A percentile compares a stretch with the other conserved stretches of the same genome.
Evolutionary conservation across 2,797 vertebrate genomes (phyloP).

Genomic region (Hippocampus kuda): DNA sequence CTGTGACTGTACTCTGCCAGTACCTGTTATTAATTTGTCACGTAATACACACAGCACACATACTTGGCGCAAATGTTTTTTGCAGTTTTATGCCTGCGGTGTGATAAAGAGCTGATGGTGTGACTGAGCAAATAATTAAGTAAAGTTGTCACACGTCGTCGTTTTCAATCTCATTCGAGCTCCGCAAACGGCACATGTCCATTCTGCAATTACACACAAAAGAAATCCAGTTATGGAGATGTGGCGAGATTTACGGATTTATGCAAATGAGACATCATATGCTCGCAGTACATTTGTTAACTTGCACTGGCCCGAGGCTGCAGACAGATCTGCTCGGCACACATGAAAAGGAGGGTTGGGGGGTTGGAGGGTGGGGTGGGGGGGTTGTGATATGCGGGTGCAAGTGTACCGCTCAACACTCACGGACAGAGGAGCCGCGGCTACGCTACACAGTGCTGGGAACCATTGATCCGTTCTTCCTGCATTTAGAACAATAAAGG

Average conservation of each 20-base stretch:
- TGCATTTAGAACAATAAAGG: conserved; percentile 55
- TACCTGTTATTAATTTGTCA: neutral
- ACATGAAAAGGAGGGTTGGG: conserved; percentile 46
- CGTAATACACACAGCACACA: neutral
- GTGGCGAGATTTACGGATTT: conserved; percentile 62
- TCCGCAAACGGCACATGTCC: neutral
- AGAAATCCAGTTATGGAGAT: conserved; percentile 64
- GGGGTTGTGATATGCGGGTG: conserved; percentile 5
- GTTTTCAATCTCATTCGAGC: neutral
- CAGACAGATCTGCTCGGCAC: conserved; percentile 65
- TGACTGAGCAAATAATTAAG: conserved; percentile 26
- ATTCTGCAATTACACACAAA: conserved; percentile 63
- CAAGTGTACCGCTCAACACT: conserved; percentile 64
- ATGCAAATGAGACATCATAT: conserved; percentile 70
- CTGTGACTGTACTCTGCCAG: neutral
- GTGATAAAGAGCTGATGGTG: conserved; percentile 19
- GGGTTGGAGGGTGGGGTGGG: neutral
- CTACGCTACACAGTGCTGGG: conserved; percentile 44
- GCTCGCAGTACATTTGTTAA: conserved; percentile 71
- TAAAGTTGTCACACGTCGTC: conserved; percentile 14
- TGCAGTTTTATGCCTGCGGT: neutral
- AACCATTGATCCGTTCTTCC: conserved; percentile 65
- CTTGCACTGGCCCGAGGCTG: conserved; percentile 69
- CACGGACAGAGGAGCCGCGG: conserved; percentile 62
- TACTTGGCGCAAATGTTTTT: conserved; percentile 4